phyloP scores from a whole-genome alignment of 2,888 invertebrate genomes.

The Eudasyphora cyanicolor region DNA sequence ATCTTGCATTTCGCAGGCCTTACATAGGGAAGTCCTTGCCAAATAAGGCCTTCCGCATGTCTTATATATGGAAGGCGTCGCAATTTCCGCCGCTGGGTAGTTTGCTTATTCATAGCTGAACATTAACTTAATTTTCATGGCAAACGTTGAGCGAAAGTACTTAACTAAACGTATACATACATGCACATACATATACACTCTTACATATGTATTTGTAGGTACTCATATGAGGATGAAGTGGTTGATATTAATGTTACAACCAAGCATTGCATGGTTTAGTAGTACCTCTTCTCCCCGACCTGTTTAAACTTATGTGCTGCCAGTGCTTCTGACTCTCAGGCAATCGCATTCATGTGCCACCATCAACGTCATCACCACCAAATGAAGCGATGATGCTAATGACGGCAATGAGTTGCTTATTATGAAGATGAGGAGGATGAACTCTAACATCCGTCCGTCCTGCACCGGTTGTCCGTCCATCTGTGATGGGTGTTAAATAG shows the following conservation, averaged over 20 bases:
- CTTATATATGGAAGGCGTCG: too few relatives aligned
- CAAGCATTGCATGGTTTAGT: not conserved
- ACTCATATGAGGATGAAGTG: not conserved
- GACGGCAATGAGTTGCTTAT: slow-evolving; percentile 41
- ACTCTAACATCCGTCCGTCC: not conserved
- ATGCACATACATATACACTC: not conserved
- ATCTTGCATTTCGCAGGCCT: too few relatives aligned
- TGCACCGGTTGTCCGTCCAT: not conserved
- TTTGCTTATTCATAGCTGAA: slow-evolving; percentile 78
- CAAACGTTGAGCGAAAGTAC: slow-evolving; percentile 8
- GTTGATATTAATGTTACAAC: not conserved
- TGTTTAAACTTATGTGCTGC: not conserved
- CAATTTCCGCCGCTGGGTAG: too few relatives aligned
- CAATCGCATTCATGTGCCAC: not conserved
- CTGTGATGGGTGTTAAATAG: slow-evolving; percentile 1
- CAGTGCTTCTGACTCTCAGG: too few relatives aligned
- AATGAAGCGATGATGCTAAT: slow-evolving; percentile 55
- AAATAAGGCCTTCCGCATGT: too few relatives aligned
- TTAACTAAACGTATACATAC: not conserved
- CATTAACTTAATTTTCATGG: slow-evolving; percentile 78
- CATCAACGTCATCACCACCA: too few relatives aligned
- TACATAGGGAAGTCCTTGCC: too few relatives aligned
- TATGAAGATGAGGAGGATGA: slow-evolving; percentile 23
- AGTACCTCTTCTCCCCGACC: not conserved
- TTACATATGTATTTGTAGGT: not conserved